These are phyloP conservation scores for Melanargia galathea DNA, from an alignment of 2,888 invertebrate species.

Conservation along the genomic window DNA sequence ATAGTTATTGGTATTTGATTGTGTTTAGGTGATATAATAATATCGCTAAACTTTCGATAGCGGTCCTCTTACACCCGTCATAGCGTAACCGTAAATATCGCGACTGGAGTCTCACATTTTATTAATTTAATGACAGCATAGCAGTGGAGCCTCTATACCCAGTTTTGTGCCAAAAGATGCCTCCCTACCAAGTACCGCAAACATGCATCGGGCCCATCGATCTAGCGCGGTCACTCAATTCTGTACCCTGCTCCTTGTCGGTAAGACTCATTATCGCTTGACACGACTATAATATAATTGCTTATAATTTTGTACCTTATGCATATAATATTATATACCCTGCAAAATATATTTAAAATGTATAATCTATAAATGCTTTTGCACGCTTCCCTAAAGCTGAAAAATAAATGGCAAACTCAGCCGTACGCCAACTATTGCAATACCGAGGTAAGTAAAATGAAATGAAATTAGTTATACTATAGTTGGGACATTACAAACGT, in stretches of 20 bases:
- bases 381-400: conserved; percentile 56
- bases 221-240: conserved; percentile 91
- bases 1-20: no score
- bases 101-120: no score
- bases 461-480: neutral
- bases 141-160: conserved; percentile 97
- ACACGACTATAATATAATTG: neutral
- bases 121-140: conserved; percentile 86
- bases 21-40: no score
- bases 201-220: conserved; percentile 87
- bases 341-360: conserved; percentile 24
- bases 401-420: conserved; percentile 76
- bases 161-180: conserved; percentile 78
- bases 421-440: conserved; percentile 74
- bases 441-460: conserved; percentile 60
- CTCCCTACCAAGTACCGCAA: conserved; percentile 74
- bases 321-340: conserved; percentile 2
- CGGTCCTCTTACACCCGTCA: no score
- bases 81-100: no score
- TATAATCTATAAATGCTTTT: conserved; percentile 31
- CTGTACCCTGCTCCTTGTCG: conserved; percentile 93
- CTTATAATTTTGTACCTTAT: neutral
- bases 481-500: no score
- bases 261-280: conserved; percentile 68
- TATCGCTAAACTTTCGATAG: no score